Evolutionary conservation across 2,113 vertebrate genomes (phyloP).

Genomic region (Tylochromis polylepis): DNA sequence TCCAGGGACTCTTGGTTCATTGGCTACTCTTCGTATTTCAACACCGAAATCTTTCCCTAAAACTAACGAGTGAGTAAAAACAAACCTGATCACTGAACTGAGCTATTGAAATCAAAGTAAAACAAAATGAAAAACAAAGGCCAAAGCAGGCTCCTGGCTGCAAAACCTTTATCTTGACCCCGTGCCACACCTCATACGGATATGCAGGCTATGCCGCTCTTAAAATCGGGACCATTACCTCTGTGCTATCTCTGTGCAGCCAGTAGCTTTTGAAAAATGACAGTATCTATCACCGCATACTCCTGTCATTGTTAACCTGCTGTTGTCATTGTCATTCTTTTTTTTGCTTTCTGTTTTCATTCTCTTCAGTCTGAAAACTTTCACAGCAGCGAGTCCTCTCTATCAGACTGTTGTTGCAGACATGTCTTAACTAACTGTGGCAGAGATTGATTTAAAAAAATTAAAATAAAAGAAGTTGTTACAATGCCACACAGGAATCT

Average conservation of each 20-base stretch:
- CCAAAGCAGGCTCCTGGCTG: not conserved
- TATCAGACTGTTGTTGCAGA: not conserved
- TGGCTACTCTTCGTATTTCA: not conserved
- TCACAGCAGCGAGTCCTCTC: not conserved
- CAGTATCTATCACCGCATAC: not conserved
- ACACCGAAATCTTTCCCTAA: not conserved
- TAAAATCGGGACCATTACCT: not conserved
- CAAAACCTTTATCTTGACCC: not conserved
- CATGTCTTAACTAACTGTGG: not conserved
- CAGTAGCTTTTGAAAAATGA: not conserved
- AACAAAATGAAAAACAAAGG: not conserved
- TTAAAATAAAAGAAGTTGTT: not conserved
- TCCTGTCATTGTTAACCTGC: not conserved
- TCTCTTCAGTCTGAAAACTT: not conserved
- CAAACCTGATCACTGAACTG: not conserved
- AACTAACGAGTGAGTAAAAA: not conserved
- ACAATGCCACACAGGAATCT: not conserved
- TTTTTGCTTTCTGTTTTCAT: not conserved
- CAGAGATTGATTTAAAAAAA: not conserved
- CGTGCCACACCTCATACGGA: not conserved
- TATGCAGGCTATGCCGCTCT: not conserved
- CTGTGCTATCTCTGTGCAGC: not conserved
- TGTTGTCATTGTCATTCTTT: not conserved
- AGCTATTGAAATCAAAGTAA: not conserved
- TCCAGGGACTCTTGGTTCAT: not conserved